A percentile compares a stretch with the other conserved stretches of the same genome.
Evolutionary conservation across 2,888 invertebrate genomes (phyloP).

Genomic region (Drosophila macrothrix): DNA sequence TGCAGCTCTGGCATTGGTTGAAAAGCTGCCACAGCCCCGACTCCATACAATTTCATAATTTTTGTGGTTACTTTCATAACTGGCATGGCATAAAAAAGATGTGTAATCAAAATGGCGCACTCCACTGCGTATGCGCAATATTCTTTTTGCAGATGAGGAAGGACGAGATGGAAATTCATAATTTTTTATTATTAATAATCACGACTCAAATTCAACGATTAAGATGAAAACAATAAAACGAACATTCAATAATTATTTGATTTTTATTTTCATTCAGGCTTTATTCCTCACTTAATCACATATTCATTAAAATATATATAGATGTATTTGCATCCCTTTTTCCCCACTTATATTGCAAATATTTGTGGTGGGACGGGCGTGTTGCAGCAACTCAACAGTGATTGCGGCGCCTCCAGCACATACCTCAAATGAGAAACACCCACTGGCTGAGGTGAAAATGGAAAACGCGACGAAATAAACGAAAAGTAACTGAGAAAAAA

Average conservation of each 20-base stretch:
- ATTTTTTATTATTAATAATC: not conserved
- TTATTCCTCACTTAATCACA: not conserved
- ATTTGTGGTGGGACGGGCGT: not conserved
- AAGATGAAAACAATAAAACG: not conserved
- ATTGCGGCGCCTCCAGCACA: constrained; percentile 6
- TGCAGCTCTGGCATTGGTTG: constrained; percentile 57
- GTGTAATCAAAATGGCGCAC: constrained; percentile 41
- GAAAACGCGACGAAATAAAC: constrained; percentile 36
- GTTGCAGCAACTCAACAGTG: not conserved
- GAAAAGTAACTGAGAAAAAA: constrained; percentile 50
- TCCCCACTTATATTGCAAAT: not conserved
- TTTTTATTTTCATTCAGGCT: not conserved
- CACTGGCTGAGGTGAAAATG: constrained; percentile 39
- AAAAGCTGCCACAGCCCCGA: constrained; percentile 20
- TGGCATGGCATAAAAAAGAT: constrained; percentile 13
- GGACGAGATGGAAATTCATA: not conserved
- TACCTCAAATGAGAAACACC: not conserved
- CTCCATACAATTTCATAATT: constrained; percentile 59
- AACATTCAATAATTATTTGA: too few species aligned
- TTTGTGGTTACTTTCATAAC: constrained; percentile 66
- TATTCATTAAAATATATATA: not conserved
- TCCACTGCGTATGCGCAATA: constrained; percentile 64
- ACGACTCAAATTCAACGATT: not conserved
- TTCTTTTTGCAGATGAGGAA: not conserved
- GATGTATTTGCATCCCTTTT: not conserved